Evolutionary conservation across 2,113 vertebrate species (phyloP), one percentile per base, ranked within the genome.

Genomic region (Columba janthina): DNA sequence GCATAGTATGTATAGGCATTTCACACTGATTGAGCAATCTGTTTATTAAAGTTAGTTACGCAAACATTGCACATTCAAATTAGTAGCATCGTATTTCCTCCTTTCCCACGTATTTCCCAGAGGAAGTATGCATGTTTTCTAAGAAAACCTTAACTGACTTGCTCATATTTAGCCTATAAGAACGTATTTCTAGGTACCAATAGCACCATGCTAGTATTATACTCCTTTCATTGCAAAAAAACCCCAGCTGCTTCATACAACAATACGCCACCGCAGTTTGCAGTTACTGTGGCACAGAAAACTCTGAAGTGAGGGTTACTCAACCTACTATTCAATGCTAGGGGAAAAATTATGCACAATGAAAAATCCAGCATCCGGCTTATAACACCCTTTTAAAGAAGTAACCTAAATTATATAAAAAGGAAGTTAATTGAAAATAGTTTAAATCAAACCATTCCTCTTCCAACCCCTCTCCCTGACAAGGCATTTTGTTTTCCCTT

Each of bases 81-180:
- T 88, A 96, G 88, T 66, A 94, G 54, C 83, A 95, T 28, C 25
- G 0, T 24, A 60, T 83, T 51, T 36, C 72, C 67, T 96, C 84
- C 84, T 95, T 94, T 87, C 93, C 94, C 95, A 95, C 44, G 6
- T 71, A 57, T 84, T 92, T 96, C 93, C 94, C 92, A 92, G 73
- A 95, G 85, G 79, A 96, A 92, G 48, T 12, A 36, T 29, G 19
- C 62, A 81, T 57, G 61, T 91, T 82, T 46, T 31, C 85, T 53
- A 71, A 70, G 76, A 36, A 62, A 82, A 12, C 26, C 72, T 90
- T 19, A 85, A 72, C 72, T 79, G 67, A 76, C 66, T 75, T 44
- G 62, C 48, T 88, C 16, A 19, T 57, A 44, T 61, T 76, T 38
- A 61, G 62, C 40, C 29, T 71, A 5, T 13, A 56, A 88, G 34